Evolutionary conservation across 2,888 invertebrate species (phyloP).

Genomic region (Barypeithes pellucidus): DNA sequence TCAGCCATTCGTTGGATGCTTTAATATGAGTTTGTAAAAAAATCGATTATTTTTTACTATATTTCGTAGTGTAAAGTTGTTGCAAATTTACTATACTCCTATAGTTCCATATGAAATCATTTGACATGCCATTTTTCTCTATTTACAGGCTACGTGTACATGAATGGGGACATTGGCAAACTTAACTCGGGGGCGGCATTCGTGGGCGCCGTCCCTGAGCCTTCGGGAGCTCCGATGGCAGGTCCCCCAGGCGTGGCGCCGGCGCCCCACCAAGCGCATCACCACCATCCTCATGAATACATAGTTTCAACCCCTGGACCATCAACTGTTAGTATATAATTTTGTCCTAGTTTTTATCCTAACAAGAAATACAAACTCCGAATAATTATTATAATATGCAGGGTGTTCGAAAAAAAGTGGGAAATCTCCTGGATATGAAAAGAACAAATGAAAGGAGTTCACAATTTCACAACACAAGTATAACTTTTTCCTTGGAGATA

Average conservation of each 20-base stretch:
- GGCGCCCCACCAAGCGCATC: conserved; percentile 54
- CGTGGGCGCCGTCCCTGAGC: conserved; percentile 77
- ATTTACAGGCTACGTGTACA: conserved; percentile 81
- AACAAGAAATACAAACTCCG: too few relatives aligned
- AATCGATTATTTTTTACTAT: too few relatives aligned
- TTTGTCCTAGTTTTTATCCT: neutral
- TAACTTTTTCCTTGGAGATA: too few relatives aligned
- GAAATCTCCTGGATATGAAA: too few relatives aligned
- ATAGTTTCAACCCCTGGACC: conserved; percentile 46
- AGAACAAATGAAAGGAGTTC: too few relatives aligned
- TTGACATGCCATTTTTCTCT: neutral
- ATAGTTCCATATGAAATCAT: too few relatives aligned
- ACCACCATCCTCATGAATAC: conserved; percentile 49
- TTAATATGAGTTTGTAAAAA: too few relatives aligned
- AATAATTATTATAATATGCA: neutral
- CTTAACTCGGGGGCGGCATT: conserved; percentile 81
- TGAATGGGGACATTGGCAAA: conserved; percentile 89
- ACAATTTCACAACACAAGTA: too few relatives aligned
- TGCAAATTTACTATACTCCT: too few relatives aligned
- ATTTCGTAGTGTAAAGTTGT: too few relatives aligned
- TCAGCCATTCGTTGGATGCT: too few relatives aligned
- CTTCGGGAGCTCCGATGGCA: conserved; percentile 68
- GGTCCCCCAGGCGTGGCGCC: conserved; percentile 61
- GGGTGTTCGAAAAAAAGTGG: too few relatives aligned
- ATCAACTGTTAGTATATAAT: conserved; percentile 36